These are phyloP conservation scores for Sorex fumeus DNA, from an alignment of 2,113 vertebrate genomes.

Conservation along the genomic window DNA sequence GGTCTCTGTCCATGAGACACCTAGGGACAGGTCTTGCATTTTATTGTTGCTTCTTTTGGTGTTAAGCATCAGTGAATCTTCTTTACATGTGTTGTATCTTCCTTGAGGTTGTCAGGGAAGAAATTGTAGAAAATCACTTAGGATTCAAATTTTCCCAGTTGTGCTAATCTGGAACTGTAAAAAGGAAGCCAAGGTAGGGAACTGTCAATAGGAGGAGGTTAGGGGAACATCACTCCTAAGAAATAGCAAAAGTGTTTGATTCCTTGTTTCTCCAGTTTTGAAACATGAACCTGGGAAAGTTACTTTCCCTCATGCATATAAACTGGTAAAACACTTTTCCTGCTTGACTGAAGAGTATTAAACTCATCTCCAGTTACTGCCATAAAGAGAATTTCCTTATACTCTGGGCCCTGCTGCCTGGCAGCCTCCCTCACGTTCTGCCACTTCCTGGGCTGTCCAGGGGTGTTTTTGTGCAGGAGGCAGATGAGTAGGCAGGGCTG, in stretches of 20 bases:
- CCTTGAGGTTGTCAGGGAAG: not conserved
- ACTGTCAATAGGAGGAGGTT: fast-evolving
- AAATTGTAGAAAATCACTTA: not conserved
- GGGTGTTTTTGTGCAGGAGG: not conserved
- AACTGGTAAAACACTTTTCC: not conserved
- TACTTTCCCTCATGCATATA: not conserved
- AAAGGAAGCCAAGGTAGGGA: not conserved
- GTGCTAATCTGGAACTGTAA: not conserved
- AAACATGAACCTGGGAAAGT: too few relatives aligned
- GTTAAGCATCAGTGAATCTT: too few relatives aligned
- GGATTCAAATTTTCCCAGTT: too few relatives aligned
- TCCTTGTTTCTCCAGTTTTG: not conserved
- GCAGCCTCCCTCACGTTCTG: too few relatives aligned
- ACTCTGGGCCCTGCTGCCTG: not conserved
- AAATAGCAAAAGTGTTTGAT: not conserved
- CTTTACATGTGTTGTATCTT: not conserved
- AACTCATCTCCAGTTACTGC: not conserved
- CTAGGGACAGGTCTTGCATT: too few relatives aligned
- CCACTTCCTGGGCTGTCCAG: not conserved
- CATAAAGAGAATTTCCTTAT: not conserved
- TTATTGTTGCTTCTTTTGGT: too few relatives aligned
- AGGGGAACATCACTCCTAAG: not conserved
- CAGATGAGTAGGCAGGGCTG: not conserved
- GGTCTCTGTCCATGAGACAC: too few relatives aligned
- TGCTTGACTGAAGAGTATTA: not conserved